A percentile compares a stretch with the other conserved stretches of the same genome.
These are phyloP conservation scores for Oxyteleia sp. DNA, from an alignment of 2,888 invertebrate species.

Conservation along the genomic window DNA sequence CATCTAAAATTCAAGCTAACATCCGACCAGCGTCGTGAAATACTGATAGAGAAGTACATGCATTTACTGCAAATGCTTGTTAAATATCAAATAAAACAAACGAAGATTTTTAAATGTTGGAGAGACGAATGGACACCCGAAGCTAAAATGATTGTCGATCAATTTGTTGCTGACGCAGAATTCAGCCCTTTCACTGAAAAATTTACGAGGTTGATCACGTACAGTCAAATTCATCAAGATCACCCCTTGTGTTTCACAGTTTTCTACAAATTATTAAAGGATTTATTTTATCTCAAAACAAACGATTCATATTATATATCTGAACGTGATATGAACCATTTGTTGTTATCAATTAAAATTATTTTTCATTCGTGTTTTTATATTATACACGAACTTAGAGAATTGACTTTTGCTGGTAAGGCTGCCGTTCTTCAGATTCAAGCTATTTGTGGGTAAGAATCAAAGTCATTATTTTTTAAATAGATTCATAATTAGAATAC, in stretches of 20 bases:
- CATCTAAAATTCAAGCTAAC: too few species aligned
- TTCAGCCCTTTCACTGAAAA: neutral
- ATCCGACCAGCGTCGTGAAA: too few species aligned
- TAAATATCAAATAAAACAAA: too few species aligned
- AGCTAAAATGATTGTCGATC: neutral
- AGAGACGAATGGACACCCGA: neutral
- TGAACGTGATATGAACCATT: neutral
- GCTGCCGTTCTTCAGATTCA: too few species aligned
- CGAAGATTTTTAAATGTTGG: neutral
- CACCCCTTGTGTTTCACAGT: neutral
- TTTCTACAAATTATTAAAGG: neutral
- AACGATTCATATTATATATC: neutral
- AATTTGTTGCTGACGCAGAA: neutral
- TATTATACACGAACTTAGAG: too few species aligned
- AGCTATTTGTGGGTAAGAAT: too few species aligned
- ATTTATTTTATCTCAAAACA: neutral
- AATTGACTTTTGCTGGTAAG: too few species aligned
- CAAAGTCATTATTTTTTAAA: too few species aligned
- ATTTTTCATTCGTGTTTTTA: slow-evolving; percentile 5
- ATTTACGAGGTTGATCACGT: neutral
- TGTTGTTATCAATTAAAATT: neutral
- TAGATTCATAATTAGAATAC: too few species aligned
- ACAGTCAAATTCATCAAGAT: neutral
- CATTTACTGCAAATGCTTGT: too few species aligned
- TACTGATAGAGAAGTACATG: too few species aligned